A percentile compares a stretch with the other conserved stretches of the same genome.
Evolutionary conservation across 2,888 invertebrate genomes (phyloP).

Genomic region (Cephalotes varians): DNA sequence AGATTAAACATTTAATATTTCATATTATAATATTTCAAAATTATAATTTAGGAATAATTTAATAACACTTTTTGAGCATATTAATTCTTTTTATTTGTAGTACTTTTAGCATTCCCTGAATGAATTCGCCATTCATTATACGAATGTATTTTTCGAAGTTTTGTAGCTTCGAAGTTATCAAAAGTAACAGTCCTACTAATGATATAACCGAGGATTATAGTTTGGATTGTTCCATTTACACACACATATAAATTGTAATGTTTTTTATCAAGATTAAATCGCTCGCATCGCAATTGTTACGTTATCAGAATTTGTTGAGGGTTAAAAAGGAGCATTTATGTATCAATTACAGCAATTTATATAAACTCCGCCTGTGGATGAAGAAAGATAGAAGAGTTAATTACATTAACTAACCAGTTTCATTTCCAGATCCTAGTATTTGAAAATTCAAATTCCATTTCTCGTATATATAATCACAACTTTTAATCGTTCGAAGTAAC

Average conservation of each 20-base stretch:
- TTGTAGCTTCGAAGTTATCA: too few relatives aligned
- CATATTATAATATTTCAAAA: too few relatives aligned
- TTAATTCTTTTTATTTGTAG: too few relatives aligned
- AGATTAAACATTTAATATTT: too few relatives aligned
- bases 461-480: slow-evolving; percentile 8
- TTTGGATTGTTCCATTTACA: not conserved
- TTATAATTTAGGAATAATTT: too few relatives aligned
- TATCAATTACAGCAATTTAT: not conserved
- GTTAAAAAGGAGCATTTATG: not conserved
- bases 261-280: not conserved
- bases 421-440: slow-evolving; percentile 4
- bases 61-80: too few relatives aligned
- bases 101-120: too few relatives aligned
- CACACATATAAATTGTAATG: not conserved
- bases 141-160: too few relatives aligned
- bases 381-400: slow-evolving; percentile 5
- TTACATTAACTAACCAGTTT: slow-evolving; percentile 10
- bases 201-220: too few relatives aligned
- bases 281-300: not conserved
- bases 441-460: not conserved
- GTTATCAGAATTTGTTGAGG: not conserved
- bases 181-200: too few relatives aligned
- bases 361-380: not conserved
- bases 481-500: slow-evolving; percentile 34
- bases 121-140: too few relatives aligned